These are phyloP conservation scores for Notoglanidium macrostoma DNA, from an alignment of 2,797 vertebrate genomes.

Conservation along the genomic window DNA sequence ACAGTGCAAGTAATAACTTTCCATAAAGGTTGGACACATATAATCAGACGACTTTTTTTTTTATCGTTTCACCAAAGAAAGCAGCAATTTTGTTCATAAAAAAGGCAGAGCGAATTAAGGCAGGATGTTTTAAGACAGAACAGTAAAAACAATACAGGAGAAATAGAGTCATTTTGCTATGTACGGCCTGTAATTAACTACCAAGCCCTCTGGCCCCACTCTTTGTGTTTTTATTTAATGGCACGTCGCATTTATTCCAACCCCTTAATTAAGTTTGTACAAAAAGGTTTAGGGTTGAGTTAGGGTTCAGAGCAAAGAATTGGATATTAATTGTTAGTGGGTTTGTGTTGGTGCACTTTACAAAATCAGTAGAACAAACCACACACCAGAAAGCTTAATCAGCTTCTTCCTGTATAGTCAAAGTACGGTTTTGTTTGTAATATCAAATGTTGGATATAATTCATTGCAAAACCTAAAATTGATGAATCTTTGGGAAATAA, in stretches of 20 bases:
- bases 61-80: conserved; percentile 51
- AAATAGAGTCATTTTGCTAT: conserved; percentile 40
- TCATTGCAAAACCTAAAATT: neutral
- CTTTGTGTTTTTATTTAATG: conserved; percentile 57
- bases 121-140: conserved; percentile 33
- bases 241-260: conserved; percentile 45
- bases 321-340: conserved; percentile 26
- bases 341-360: neutral
- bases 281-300: conserved; percentile 47
- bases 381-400: neutral
- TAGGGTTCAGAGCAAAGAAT: conserved; percentile 33
- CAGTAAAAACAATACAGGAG: conserved; percentile 20
- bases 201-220: conserved; percentile 40
- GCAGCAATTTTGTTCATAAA: conserved; percentile 59
- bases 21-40: conserved; percentile 61
- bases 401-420: neutral
- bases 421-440: neutral
- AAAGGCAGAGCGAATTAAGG: conserved; percentile 32
- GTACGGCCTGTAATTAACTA: conserved; percentile 50
- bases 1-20: conserved; percentile 53
- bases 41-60: conserved; percentile 58
- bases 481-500: neutral
- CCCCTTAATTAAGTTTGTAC: conserved; percentile 52
- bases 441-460: neutral
- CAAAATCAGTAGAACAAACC: neutral